Conservation (phyloP, 2,888 invertebrate species). For the Hoplodrina blanda region DNA sequence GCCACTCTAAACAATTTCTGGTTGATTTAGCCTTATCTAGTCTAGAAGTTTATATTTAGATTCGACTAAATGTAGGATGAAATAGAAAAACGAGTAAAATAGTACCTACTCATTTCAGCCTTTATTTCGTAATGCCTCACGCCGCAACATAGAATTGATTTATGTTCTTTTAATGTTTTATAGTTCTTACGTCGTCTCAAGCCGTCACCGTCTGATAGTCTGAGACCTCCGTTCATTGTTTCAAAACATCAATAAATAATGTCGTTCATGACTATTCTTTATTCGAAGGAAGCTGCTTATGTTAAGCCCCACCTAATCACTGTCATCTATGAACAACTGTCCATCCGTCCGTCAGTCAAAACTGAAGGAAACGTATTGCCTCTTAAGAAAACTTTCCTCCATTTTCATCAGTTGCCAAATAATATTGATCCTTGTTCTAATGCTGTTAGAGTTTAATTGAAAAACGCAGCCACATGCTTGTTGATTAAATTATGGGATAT, state of each 20-base stretch:
- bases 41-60: neutral
- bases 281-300: slow-evolving; percentile 52
- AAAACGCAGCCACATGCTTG: neutral
- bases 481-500: slow-evolving; percentile 14
- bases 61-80: neutral
- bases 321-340: slow-evolving; percentile 62
- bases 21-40: neutral
- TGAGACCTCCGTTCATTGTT: slow-evolving; percentile 44
- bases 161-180: slow-evolving; percentile 23
- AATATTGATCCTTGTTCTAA: slow-evolving; percentile 19
- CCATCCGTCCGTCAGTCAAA: slow-evolving; percentile 46
- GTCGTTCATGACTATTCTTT: slow-evolving; percentile 40
- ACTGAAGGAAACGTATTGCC: slow-evolving; percentile 30
- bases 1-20: neutral
- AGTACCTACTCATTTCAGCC: neutral
- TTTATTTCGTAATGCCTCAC: neutral
- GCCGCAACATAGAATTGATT: slow-evolving; percentile 8
- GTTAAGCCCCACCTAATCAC: slow-evolving; percentile 68
- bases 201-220: slow-evolving; percentile 20
- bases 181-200: slow-evolving; percentile 11
- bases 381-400: slow-evolving; percentile 14
- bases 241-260: slow-evolving; percentile 58
- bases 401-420: slow-evolving; percentile 5
- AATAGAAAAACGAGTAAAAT: neutral
- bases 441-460: neutral